A percentile compares a stretch with the other conserved stretches of the same genome.
Evolutionary conservation across 1,140 invertebrate species (phyloP).

Genomic region (Sycobia sp.): DNA sequence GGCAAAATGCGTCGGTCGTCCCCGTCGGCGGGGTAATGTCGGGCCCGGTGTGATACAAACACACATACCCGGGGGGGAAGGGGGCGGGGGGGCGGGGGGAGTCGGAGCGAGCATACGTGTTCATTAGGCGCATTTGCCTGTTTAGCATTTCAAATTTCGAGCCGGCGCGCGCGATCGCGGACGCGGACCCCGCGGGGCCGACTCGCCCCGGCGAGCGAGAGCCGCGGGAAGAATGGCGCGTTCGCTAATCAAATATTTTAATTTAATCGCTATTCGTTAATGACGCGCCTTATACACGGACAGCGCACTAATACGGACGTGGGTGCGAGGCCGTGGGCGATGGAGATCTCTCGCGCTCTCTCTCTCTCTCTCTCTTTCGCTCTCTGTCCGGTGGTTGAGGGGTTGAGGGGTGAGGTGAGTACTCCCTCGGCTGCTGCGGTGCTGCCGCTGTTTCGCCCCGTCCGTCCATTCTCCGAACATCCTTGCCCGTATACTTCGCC

Average conservation of each 20-base stretch:
- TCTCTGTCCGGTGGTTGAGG: too few relatives aligned
- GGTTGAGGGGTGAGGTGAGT: too few relatives aligned
- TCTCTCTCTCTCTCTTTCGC: too few relatives aligned
- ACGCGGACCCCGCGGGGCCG: background rate
- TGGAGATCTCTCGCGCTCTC: too few relatives aligned
- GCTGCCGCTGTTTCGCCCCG: too few relatives aligned
- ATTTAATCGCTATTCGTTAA: slow-evolving; percentile 55
- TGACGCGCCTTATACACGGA: slow-evolving; percentile 44
- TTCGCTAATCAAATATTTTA: slow-evolving; percentile 62
- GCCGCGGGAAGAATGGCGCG: slow-evolving; percentile 23
- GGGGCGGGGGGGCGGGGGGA: too few relatives aligned
- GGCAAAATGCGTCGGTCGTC: too few relatives aligned
- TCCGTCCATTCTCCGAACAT: too few relatives aligned
- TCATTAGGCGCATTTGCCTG: slow-evolving; percentile 62
- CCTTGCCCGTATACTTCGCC: too few relatives aligned
- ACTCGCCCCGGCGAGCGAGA: background rate
- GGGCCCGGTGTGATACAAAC: slow-evolving; percentile 52
- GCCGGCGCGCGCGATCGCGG: background rate
- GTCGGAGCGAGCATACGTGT: slow-evolving; percentile 56
- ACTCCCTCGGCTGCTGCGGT: too few relatives aligned
- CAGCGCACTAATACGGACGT: too few relatives aligned
- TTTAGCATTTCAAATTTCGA: slow-evolving; percentile 62
- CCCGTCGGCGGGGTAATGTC: slow-evolving; percentile 46
- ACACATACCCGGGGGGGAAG: slow-evolving; percentile 54
- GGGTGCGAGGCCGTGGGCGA: background rate